Evolutionary conservation across 1,140 invertebrate genomes (phyloP), one percentile per base, ranked within the genome.

Genomic region (Nephila pilipes): DNA sequence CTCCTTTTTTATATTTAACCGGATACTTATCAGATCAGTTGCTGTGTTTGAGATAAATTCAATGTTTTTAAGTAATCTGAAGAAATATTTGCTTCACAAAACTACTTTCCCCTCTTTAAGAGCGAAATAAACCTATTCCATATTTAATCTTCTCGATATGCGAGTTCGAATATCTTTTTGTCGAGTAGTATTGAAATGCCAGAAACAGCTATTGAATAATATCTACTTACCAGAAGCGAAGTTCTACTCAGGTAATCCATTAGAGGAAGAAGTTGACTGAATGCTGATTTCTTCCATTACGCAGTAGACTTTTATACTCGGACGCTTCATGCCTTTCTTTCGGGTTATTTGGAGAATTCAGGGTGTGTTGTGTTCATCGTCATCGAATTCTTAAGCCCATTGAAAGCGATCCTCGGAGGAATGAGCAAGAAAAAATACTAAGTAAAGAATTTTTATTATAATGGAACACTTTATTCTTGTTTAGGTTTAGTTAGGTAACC

Each of bases 381-480:
- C 22, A 6, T 18, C 25, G n/a, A 75, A 75, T 75, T 36, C 29
- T 75, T 29, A 16, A 16, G 65, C 65, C 65, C 4, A 14, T 16
- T 75, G 65, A 20, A 75, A 14, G 65, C 25, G 29, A 29, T 18
- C 10, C 25, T 18, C 16, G 65, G 32, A 29, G 29, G 65, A 32
- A 75, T 36, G 65, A 18, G 32, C 18, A 75, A 58, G 20, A 20
- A 75, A 75, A 75, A 75, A 75, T 75, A 75, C 65, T 75, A 16
- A 75, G 65, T 75, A 75, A 75, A 32, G 65, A 75, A 75, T 75
- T 75, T 75, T 25, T 75, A 75, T 75, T 32, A 75, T 75, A 32
- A 20, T 75, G 25, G 65, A n/a, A 29, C 16, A 29, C 29, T n/a
- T 25, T 8, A 25, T 25, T 25, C 25, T 32, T 1, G 65, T 75